Evolutionary conservation across 2,797 vertebrate genomes (phyloP), one percentile per base, ranked within the genome.

Genomic region (Rhabdophis nuchalis): DNA sequence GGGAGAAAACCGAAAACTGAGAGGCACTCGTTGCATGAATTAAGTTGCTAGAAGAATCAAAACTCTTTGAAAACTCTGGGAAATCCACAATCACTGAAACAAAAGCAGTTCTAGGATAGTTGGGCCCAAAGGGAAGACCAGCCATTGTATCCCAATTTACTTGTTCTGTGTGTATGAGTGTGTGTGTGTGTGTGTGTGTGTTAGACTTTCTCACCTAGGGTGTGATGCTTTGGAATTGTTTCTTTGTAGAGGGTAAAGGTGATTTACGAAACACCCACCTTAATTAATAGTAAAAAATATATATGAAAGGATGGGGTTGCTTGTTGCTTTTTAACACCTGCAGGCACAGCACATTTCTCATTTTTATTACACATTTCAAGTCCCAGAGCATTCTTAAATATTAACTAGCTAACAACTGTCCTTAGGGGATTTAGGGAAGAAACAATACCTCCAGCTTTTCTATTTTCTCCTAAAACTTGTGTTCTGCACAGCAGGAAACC

Each of bases 401-500:
- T 92, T 82, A 57, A 77, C 94, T 94, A 0, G 0, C 41, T 91
- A 5, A 92, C 93, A 96, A 54, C 86, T 88, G 90, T 14, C 0
- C 14, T 52, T 87, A 88, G 92, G 91, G 95, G 89, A 90, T 2
- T 4, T 87, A 91, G 92, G 93, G 92, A 95, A 96, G 95, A 96
- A 97, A 96, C 92, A 93, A 95, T 94, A 96, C 56, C 36, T 72
- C 41, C 53, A 53, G n/a, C 46, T 90, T 94, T 94, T 95, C 85
- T 94, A 91, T 92, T 95, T 92, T 85, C 90, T 95, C 90, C 94
- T 72, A 91, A 96, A 85, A 88, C 91, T 92, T 95, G 92, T 88
- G 46, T 96, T 86, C 13, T 95, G 93, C 97, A 90, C 97, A 97
- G 97, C 93, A 2, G 96, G 97, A 97, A 96, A 95, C 96, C 97